Conservation (phyloP, 64 coral and sea anemone species). For the Acropora tenuis region DNA sequence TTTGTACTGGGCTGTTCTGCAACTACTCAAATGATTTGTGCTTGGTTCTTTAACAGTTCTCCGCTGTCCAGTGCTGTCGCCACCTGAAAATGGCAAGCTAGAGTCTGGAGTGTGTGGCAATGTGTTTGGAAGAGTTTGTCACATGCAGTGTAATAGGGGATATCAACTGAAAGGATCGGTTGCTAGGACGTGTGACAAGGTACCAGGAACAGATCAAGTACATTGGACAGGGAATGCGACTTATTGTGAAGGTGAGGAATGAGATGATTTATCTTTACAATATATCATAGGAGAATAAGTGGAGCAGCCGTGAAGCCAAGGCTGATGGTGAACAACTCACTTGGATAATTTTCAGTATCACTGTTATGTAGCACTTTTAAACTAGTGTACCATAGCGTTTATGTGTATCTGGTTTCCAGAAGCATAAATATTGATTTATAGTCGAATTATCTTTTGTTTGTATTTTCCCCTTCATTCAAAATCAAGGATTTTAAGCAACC, state of each 20-base stretch:
- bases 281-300: conserved; percentile 2
- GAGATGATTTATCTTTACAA: not conserved
- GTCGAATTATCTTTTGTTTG: not conserved
- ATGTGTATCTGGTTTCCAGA: not conserved
- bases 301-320: not conserved
- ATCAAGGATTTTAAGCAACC: not conserved
- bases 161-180: conserved; percentile 43
- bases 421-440: not conserved
- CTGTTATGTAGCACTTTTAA: not conserved
- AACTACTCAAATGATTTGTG: not conserved
- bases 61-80: conserved; percentile 30
- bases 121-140: conserved; percentile 39
- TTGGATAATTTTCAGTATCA: not conserved
- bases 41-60: conserved; percentile 3
- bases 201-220: not conserved
- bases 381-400: not conserved
- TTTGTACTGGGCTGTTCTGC: not conserved
- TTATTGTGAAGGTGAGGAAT: not conserved
- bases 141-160: conserved; percentile 40
- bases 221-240: conserved; percentile 34
- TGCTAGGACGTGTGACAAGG: conserved; percentile 34
- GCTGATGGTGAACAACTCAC: not conserved
- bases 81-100: conserved; percentile 43
- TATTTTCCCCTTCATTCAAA: not conserved
- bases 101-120: conserved; percentile 30